These are phyloP conservation scores for Acanthornis magna DNA, from an alignment of 2,797 vertebrate genomes.

Conservation along the genomic window DNA sequence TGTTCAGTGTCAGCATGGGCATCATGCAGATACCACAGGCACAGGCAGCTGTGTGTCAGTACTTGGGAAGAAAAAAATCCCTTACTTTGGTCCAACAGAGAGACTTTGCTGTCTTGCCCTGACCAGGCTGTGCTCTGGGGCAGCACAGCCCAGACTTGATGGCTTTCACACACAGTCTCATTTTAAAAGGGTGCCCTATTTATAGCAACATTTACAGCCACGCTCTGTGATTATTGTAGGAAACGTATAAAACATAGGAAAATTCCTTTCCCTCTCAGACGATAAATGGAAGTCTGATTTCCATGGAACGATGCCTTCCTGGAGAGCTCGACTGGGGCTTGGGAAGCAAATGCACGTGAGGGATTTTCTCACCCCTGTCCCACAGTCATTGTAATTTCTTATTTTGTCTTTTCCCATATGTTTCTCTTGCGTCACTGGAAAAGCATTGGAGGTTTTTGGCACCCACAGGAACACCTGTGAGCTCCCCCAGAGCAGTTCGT, in stretches of 20 bases:
- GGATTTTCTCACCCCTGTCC: conserved; percentile 38
- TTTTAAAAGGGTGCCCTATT: conserved; percentile 56
- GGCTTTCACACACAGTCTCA: conserved; percentile 30
- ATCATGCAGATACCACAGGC: not conserved
- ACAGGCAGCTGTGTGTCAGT: not conserved
- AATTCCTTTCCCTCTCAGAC: conserved; percentile 60
- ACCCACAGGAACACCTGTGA: conserved; percentile 42
- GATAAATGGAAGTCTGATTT: conserved; percentile 66
- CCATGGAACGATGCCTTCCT: conserved; percentile 53
- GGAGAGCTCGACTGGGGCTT: not conserved
- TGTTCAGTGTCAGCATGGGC: not conserved
- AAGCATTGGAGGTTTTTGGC: conserved; percentile 44
- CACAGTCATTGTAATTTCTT: conserved; percentile 13
- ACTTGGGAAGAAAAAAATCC: not conserved
- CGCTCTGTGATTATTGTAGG: conserved; percentile 40
- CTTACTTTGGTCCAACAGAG: not conserved
- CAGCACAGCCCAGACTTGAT: conserved; percentile 40
- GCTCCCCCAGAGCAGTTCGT: not conserved
- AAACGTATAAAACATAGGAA: conserved; percentile 65
- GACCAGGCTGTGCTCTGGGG: conserved; percentile 13
- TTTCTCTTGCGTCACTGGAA: conserved; percentile 56
- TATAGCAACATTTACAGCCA: conserved; percentile 64
- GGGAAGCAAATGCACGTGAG: conserved; percentile 35
- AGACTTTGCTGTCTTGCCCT: not conserved
- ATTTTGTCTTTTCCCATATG: conserved; percentile 57